Evolutionary conservation across 2,113 vertebrate genomes (phyloP).

Genomic region (Prolemur simus): DNA sequence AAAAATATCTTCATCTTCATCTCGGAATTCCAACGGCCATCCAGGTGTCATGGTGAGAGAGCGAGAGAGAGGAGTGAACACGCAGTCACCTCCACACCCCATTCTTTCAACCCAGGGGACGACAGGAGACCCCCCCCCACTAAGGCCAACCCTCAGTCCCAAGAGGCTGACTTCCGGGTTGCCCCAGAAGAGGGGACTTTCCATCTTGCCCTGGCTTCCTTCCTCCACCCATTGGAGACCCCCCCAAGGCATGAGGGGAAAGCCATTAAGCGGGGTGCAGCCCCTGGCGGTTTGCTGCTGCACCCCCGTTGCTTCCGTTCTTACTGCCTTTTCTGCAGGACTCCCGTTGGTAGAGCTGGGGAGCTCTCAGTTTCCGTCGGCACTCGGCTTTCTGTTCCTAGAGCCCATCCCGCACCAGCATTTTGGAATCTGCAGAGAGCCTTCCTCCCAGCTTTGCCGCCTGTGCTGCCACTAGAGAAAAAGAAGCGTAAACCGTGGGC

Average conservation of each 20-base stretch:
- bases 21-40: slow-evolving; percentile 36
- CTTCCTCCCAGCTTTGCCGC: slow-evolving; percentile 79
- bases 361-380: slow-evolving; percentile 50
- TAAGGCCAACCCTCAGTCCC: slow-evolving; percentile 31
- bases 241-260: slow-evolving; percentile 39
- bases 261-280: slow-evolving; percentile 45
- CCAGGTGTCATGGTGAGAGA: not conserved
- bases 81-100: not conserved
- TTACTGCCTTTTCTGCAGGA: slow-evolving; percentile 66
- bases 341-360: slow-evolving; percentile 49
- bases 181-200: slow-evolving; percentile 55
- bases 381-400: slow-evolving; percentile 63
- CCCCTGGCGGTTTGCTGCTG: not conserved
- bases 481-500: not conserved
- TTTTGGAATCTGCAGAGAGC: slow-evolving; percentile 82
- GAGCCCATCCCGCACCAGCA: slow-evolving; percentile 76
- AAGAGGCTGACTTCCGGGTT: slow-evolving; percentile 68
- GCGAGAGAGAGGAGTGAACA: not conserved
- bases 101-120: slow-evolving; percentile 45
- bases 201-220: slow-evolving; percentile 22
- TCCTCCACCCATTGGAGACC: slow-evolving; percentile 28
- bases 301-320: slow-evolving; percentile 68
- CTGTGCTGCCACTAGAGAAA: slow-evolving; percentile 72
- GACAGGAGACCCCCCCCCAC: slow-evolving; percentile 54
- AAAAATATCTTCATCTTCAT: slow-evolving; percentile 43